Conservation (phyloP, 2,888 invertebrate genomes). For the Pelosia muscerda region DNA sequence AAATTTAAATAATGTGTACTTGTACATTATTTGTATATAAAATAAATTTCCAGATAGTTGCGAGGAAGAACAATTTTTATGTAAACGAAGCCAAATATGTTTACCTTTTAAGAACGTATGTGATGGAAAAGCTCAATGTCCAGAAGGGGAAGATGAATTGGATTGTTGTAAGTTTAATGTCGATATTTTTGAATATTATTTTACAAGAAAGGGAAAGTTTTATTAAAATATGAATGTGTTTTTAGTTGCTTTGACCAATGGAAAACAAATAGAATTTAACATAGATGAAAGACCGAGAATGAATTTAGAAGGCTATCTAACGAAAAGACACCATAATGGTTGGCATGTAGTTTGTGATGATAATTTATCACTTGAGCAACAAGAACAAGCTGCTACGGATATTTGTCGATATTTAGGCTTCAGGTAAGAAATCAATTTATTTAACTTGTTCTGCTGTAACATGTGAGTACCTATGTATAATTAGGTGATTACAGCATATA, state of each 20-base stretch:
- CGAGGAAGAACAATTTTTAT: conserved; percentile 86
- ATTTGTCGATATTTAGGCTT: conserved; percentile 91
- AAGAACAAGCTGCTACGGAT: conserved; percentile 82
- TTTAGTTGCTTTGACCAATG: conserved; percentile 90
- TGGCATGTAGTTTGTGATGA: conserved; percentile 90
- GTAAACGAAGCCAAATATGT: conserved; percentile 89
- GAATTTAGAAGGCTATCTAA: conserved; percentile 88
- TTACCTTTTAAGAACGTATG: conserved; percentile 88
- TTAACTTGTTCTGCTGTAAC: neutral
- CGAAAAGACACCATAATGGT: conserved; percentile 86
- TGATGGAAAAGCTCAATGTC: conserved; percentile 89
- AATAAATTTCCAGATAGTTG: conserved; percentile 84
- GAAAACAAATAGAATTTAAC: conserved; percentile 87
- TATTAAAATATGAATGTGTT: neutral
- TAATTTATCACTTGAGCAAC: conserved; percentile 72
- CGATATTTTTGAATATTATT: neutral
- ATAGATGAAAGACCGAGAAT: conserved; percentile 88
- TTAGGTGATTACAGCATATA: no score
- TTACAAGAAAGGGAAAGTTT: neutral
- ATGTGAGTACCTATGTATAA: no score
- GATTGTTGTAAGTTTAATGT: conserved; percentile 90
- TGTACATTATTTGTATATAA: neutral
- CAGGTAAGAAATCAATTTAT: conserved; percentile 68
- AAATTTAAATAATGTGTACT: no score
- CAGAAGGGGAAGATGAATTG: conserved; percentile 91